Percentiles rank a stretch among this genome's conserved stretches.
phyloP scores from a whole-genome alignment of 1,140 invertebrate genomes.

The Diploscapter pachys region DNA sequence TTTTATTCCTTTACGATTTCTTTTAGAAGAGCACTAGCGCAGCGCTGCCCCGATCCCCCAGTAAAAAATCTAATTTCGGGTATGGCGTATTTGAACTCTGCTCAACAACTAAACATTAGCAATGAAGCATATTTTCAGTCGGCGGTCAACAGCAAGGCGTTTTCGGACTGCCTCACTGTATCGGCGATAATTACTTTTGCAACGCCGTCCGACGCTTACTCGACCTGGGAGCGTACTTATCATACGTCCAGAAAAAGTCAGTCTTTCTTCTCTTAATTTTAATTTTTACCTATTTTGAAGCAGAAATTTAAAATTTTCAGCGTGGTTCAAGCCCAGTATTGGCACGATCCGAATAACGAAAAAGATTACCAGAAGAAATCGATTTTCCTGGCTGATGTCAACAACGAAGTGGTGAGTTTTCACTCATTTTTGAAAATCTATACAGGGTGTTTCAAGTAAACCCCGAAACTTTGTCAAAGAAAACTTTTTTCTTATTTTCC shows the following conservation, averaged over 20 bases:
- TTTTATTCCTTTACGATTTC: background rate
- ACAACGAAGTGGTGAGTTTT: conserved; percentile 73
- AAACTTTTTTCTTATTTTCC: too few species aligned
- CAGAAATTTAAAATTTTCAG: conserved; percentile 33
- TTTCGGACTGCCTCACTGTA: conserved; percentile 67
- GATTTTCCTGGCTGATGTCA: conserved; percentile 89
- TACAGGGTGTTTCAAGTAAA: too few species aligned
- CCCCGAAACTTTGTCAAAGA: too few species aligned
- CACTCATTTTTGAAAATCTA: too few species aligned
- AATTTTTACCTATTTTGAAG: background rate
- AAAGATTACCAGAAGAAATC: conserved; percentile 74
- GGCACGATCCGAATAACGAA: conserved; percentile 91
- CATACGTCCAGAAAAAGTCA: conserved; percentile 58
- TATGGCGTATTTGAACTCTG: background rate
- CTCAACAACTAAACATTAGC: too few species aligned
- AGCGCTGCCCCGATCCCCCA: conserved; percentile 78
- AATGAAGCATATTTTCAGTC: conserved; percentile 62
- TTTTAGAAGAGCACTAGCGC: conserved; percentile 80
- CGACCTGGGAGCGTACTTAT: conserved; percentile 78
- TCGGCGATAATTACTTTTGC: conserved; percentile 70
- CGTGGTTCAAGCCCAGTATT: conserved; percentile 91
- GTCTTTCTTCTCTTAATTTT: background rate
- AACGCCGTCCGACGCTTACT: conserved; percentile 77
- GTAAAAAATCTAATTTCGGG: conserved; percentile 78
- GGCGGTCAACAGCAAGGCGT: conserved; percentile 97